Evolutionary conservation across 1,140 invertebrate genomes (phyloP).

Genomic region (Aphidius ervi): DNA sequence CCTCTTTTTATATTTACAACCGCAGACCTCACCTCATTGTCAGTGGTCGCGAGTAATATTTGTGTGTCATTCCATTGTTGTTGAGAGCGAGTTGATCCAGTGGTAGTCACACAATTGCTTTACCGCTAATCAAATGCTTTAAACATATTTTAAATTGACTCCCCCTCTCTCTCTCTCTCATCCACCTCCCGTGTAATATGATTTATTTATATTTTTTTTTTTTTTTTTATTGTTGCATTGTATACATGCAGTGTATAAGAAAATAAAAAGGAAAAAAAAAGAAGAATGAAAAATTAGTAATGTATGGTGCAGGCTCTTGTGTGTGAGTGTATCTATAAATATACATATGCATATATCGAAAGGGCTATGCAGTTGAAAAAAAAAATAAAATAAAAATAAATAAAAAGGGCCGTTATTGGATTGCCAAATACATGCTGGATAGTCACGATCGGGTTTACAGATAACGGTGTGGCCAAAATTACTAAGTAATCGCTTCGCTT

Average conservation of each 20-base stretch:
- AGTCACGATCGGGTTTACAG: constrained; percentile 21
- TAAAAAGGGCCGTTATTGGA: neutral
- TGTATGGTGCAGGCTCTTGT: too few relatives aligned
- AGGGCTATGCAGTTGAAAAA: too few relatives aligned
- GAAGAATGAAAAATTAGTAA: too few relatives aligned
- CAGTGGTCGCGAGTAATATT: neutral
- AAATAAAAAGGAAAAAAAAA: too few relatives aligned
- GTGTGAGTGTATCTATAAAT: too few relatives aligned
- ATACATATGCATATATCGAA: too few relatives aligned
- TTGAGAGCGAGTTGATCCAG: constrained; percentile 4
- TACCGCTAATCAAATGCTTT: constrained; percentile 18
- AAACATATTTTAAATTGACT: constrained; percentile 4
- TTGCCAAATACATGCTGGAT: constrained; percentile 16
- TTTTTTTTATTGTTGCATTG: neutral
- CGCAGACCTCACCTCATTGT: constrained; percentile 6
- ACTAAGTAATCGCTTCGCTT: constrained; percentile 22
- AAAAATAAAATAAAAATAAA: constrained; percentile 7
- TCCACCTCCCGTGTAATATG: too few relatives aligned
- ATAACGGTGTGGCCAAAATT: constrained; percentile 21
- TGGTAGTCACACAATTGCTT: constrained; percentile 18
- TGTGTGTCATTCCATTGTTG: too few relatives aligned
- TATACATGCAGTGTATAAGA: too few relatives aligned
- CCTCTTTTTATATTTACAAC: neutral
- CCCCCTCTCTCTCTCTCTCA: too few relatives aligned
- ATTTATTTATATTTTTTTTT: neutral